These are phyloP conservation scores for Pilophorus perplexus DNA, from an alignment of 2,888 invertebrate genomes.

Conservation along the genomic window DNA sequence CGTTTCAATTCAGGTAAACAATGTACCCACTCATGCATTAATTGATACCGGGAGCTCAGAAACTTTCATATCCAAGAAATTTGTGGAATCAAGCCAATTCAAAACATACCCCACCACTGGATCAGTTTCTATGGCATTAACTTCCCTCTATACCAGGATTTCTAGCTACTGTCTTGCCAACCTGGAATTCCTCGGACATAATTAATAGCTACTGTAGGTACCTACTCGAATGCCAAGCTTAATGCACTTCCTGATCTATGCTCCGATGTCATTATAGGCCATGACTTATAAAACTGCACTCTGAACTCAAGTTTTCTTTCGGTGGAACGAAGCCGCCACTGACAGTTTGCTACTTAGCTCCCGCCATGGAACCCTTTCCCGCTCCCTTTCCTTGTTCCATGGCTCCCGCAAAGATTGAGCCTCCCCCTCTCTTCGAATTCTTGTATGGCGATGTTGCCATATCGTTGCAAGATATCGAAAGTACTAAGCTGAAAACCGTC, in stretches of 20 bases:
- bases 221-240: background rate
- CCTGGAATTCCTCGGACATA: background rate
- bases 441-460: background rate
- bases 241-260: constrained; percentile 3
- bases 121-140: constrained; percentile 4
- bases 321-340: constrained; percentile 1
- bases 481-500: background rate
- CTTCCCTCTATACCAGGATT: background rate
- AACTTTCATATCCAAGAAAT: background rate
- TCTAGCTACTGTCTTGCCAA: background rate
- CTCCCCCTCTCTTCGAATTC: constrained; percentile 22
- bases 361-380: too few species aligned
- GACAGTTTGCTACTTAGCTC: background rate
- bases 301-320: constrained; percentile 15
- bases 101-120: background rate
- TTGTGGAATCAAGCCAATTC: background rate
- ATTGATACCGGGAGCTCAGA: too few species aligned
- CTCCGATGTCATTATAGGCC: background rate
- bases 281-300: constrained; percentile 1
- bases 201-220: too few species aligned
- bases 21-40: background rate
- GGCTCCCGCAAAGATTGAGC: constrained; percentile 1
- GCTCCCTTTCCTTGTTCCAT: too few species aligned
- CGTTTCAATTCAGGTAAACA: constrained; percentile 3
- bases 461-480: constrained; percentile 7